phyloP scores from a whole-genome alignment of 1,140 invertebrate species.

The Apis dorsata region DNA sequence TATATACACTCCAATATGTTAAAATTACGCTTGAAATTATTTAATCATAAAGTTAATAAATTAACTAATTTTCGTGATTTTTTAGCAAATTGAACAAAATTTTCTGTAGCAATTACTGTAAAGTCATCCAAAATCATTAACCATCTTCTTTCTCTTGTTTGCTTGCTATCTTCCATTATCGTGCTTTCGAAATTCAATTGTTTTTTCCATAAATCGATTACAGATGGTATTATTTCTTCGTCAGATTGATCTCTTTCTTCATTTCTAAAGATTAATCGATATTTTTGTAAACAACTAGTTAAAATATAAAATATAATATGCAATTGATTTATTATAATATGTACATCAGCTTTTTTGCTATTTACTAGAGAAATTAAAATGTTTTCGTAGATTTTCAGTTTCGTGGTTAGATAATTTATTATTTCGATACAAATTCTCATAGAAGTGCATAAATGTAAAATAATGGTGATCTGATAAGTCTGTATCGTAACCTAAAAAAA shows the following conservation, averaged over 20 bases:
- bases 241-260: background rate
- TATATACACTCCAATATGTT: background rate
- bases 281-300: constrained; percentile 40
- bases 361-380: background rate
- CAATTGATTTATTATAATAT: constrained; percentile 20
- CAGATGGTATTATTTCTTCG: constrained; percentile 12
- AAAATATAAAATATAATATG: constrained; percentile 50
- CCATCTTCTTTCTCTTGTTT: constrained; percentile 34
- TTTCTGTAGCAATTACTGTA: background rate
- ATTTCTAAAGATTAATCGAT: constrained; percentile 6
- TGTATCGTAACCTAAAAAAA: constrained; percentile 31
- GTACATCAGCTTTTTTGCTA: background rate
- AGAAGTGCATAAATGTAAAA: constrained; percentile 48
- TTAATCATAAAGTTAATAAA: constrained; percentile 4
- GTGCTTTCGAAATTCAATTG: background rate
- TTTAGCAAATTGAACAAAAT: constrained; percentile 20
- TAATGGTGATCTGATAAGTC: constrained; percentile 42
- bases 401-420: constrained; percentile 43
- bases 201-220: constrained; percentile 51
- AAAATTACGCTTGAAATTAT: background rate
- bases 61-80: constrained; percentile 12
- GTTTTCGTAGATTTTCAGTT: constrained; percentile 26
- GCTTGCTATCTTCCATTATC: background rate
- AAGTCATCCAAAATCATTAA: constrained; percentile 32
- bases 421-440: constrained; percentile 33